Conservation (phyloP, 1,140 invertebrate genomes). For the Cardiocondyla obscurior region DNA sequence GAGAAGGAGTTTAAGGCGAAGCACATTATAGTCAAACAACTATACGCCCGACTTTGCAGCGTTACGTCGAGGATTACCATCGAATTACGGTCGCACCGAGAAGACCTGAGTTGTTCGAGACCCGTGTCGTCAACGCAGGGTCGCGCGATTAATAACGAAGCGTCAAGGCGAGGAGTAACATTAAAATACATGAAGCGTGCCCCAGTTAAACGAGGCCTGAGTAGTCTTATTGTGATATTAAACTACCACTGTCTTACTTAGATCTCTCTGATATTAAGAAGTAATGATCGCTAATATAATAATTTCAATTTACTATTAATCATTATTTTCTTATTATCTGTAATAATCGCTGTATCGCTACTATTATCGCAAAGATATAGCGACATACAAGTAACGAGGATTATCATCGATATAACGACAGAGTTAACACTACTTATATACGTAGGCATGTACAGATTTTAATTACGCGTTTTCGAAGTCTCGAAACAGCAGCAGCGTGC, state of each 20-base stretch:
- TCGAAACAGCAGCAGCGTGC: slow-evolving; percentile 17
- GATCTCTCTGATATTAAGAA: slow-evolving; percentile 84
- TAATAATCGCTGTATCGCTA: slow-evolving; percentile 66
- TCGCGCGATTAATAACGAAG: slow-evolving; percentile 63
- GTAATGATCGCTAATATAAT: slow-evolving; percentile 77
- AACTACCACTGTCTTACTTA: slow-evolving; percentile 84
- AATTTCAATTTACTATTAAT: slow-evolving; percentile 73
- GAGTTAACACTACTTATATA: slow-evolving; percentile 61
- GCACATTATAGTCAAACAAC: slow-evolving; percentile 45
- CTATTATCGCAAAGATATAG: slow-evolving; percentile 62
- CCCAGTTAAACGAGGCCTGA: slow-evolving; percentile 83
- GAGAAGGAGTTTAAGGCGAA: neutral
- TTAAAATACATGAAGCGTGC: slow-evolving; percentile 68
- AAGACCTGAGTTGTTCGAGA: slow-evolving; percentile 61
- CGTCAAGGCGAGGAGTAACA: slow-evolving; percentile 62
- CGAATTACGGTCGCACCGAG: slow-evolving; percentile 48
- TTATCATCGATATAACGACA: slow-evolving; percentile 54
- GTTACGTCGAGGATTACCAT: slow-evolving; percentile 43
- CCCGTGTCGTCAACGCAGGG: slow-evolving; percentile 42
- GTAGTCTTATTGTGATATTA: slow-evolving; percentile 85
- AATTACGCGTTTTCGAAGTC: slow-evolving; percentile 52
- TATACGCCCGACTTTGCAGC: slow-evolving; percentile 35
- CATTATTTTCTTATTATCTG: slow-evolving; percentile 70
- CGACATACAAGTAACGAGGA: slow-evolving; percentile 57
- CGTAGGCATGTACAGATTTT: slow-evolving; percentile 66